Percentiles rank a stretch among this genome's conserved stretches.
phyloP scores from a whole-genome alignment of 2,888 invertebrate genomes.

The Ptilodon capucinus region DNA sequence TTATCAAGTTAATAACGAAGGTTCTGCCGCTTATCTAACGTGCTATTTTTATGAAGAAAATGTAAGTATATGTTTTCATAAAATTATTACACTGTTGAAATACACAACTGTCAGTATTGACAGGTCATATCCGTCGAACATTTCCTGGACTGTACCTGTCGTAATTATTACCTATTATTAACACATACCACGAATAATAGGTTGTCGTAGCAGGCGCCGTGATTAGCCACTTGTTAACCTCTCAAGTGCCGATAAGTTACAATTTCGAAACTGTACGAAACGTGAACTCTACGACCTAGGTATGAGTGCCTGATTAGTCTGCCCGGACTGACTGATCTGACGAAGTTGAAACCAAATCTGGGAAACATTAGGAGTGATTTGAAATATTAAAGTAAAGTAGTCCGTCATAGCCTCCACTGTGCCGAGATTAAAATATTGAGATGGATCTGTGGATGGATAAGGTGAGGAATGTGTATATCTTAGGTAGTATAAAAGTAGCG shows the following conservation, averaged over 20 bases:
- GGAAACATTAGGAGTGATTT: not conserved
- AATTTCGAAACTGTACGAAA: slow-evolving; percentile 13
- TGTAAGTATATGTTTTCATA: no score
- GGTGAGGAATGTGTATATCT: no score
- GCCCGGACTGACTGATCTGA: slow-evolving; percentile 4
- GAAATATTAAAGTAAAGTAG: not conserved
- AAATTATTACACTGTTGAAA: no score
- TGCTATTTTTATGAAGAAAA: no score
- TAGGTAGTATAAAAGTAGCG: no score
- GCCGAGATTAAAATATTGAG: no score
- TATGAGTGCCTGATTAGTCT: slow-evolving; percentile 13
- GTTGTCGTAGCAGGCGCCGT: slow-evolving; percentile 8
- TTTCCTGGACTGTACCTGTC: slow-evolving; percentile 1
- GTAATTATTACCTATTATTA: slow-evolving; percentile 18
- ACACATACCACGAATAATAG: slow-evolving; percentile 17
- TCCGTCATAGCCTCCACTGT: no score
- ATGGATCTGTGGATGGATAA: no score
- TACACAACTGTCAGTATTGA: no score
- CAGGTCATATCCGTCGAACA: slow-evolving; percentile 5
- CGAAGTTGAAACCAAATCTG: slow-evolving; percentile 4
- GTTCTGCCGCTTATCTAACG: no score
- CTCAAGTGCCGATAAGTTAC: slow-evolving; percentile 15
- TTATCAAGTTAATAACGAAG: no score
- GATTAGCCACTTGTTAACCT: slow-evolving; percentile 17
- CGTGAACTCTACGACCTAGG: slow-evolving; percentile 6